Conservation (phyloP, 2,888 invertebrate species). For the Vesta saturnalis region DNA sequence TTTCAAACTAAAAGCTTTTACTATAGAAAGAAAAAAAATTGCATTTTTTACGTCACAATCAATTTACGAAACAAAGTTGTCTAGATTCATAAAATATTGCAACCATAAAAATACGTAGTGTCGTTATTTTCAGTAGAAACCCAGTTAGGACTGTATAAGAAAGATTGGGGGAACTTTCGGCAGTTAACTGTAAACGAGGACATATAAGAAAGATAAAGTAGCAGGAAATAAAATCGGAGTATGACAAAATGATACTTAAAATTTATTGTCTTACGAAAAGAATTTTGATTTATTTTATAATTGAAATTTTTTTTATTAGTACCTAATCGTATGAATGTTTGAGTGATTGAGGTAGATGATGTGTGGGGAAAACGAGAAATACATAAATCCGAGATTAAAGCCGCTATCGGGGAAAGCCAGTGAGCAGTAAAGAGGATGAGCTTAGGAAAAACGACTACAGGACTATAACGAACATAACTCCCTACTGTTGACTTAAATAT, state of each 20-base stretch:
- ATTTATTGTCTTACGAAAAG: constrained; percentile 49
- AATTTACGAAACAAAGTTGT: constrained; percentile 36
- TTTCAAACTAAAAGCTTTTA: constrained; percentile 1
- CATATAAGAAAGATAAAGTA: constrained; percentile 60
- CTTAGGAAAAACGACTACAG: constrained; percentile 47
- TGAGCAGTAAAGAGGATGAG: constrained; percentile 60
- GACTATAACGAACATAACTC: constrained; percentile 31
- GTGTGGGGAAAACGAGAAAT: constrained; percentile 55
- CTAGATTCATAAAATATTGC: constrained; percentile 44
- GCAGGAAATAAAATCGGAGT: constrained; percentile 60
- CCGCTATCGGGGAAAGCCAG: constrained; percentile 60
- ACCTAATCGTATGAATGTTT: not conserved
- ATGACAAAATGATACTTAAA: constrained; percentile 57
- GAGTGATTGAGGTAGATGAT: not conserved
- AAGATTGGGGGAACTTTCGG: constrained; percentile 47
- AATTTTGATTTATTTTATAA: not conserved
- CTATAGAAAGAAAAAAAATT: constrained; percentile 2
- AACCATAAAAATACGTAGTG: constrained; percentile 49
- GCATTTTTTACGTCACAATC: constrained; percentile 35
- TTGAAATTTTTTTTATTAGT: constrained; percentile 10
- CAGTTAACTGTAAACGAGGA: constrained; percentile 56
- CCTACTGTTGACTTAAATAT: constrained; percentile 23
- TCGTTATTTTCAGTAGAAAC: constrained; percentile 52
- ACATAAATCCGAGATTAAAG: constrained; percentile 62
- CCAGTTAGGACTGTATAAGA: constrained; percentile 34